phyloP scores from a whole-genome alignment of 2,797 vertebrate genomes.

The Protosalanx chinensis region DNA sequence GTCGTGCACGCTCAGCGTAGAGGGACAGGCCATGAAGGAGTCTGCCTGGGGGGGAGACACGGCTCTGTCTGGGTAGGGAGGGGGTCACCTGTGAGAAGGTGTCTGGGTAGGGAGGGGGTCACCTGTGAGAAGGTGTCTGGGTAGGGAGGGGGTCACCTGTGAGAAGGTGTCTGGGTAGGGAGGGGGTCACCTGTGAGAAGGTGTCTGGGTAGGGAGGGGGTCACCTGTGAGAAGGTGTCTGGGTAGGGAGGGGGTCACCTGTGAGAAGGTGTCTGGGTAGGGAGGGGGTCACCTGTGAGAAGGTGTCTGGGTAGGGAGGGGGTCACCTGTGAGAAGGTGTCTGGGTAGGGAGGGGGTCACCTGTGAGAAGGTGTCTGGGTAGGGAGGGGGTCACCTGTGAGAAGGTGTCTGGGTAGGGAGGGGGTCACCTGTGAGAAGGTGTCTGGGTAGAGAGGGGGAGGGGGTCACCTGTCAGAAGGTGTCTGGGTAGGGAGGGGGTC shows the following conservation, averaged over 20 bases:
- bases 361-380: no score
- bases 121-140: no score
- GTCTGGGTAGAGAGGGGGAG: no score
- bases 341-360: neutral
- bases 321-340: no score
- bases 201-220: neutral
- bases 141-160: no score
- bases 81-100: constrained; percentile 7
- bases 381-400: neutral
- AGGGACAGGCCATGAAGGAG: neutral
- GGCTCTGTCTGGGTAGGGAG: no score
- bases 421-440: no score
- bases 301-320: no score
- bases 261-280: constrained; percentile 4
- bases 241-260: neutral
- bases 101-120: neutral
- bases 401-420: neutral
- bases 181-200: neutral
- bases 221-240: no score
- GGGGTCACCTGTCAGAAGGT: no score
- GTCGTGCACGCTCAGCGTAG: neutral
- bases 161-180: neutral
- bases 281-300: no score
- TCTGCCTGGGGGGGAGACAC: no score
- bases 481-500: neutral